phyloP scores from a whole-genome alignment of 2,113 vertebrate species.

The Alligator mississippiensis region DNA sequence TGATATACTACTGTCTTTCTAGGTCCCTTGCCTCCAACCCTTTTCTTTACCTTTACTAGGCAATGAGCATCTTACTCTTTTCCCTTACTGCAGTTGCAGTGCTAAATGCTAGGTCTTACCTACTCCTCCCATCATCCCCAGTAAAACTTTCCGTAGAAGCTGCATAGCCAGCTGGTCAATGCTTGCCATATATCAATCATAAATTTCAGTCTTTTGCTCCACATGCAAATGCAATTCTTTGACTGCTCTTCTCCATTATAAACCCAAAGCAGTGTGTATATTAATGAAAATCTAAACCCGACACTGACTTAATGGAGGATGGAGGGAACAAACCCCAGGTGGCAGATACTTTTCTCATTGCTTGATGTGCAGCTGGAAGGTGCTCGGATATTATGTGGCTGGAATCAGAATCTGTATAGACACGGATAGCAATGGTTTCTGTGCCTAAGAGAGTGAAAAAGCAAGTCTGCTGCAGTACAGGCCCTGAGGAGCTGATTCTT shows the following conservation, averaged over 20 bases:
- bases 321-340: background rate
- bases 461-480: background rate
- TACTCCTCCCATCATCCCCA: background rate
- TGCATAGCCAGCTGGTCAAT: background rate
- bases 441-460: background rate
- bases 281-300: background rate
- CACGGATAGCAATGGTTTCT: background rate
- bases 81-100: too few relatives aligned
- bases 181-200: background rate
- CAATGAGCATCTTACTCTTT: background rate
- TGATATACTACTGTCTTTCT: background rate
- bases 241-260: background rate
- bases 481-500: background rate
- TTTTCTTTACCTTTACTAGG: background rate
- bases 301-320: background rate
- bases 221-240: fast-evolving
- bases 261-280: background rate
- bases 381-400: fast-evolving
- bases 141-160: background rate
- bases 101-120: background rate
- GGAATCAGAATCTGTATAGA: background rate
- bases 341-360: background rate
- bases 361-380: background rate
- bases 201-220: background rate
- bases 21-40: too few relatives aligned